Conservation (phyloP, 2,113 vertebrate genomes). For the Struthio camelus region DNA sequence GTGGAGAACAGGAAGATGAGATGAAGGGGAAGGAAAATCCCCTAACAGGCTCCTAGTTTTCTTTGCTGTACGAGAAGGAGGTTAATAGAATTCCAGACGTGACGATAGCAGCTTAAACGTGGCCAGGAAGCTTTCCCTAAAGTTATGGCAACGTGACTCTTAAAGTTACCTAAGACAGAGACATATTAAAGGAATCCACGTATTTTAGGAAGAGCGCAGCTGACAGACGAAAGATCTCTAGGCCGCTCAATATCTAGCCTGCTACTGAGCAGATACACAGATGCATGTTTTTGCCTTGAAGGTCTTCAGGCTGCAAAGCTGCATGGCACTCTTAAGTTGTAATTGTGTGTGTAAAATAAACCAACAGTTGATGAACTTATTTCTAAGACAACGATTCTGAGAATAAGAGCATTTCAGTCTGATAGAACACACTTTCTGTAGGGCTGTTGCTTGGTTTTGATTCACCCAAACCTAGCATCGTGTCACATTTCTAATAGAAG, state of each 20-base stretch:
- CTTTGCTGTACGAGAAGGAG: background rate
- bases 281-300: background rate
- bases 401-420: background rate
- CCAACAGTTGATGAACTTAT: background rate
- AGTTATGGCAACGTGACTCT: background rate
- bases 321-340: background rate
- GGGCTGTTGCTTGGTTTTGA: background rate
- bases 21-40: background rate
- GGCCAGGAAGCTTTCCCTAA: background rate
- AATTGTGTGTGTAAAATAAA: background rate
- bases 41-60: background rate
- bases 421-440: background rate
- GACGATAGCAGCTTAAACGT: background rate
- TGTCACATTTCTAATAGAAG: background rate
- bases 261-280: background rate
- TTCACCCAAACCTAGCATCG: background rate
- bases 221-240: background rate
- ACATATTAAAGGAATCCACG: background rate
- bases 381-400: background rate
- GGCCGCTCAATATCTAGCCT: background rate
- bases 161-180: background rate
- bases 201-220: background rate
- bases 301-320: background rate
- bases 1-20: background rate
- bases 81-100: background rate